Evolutionary conservation across 2,113 vertebrate species (phyloP).

Genomic region (Halichoerus grypus): DNA sequence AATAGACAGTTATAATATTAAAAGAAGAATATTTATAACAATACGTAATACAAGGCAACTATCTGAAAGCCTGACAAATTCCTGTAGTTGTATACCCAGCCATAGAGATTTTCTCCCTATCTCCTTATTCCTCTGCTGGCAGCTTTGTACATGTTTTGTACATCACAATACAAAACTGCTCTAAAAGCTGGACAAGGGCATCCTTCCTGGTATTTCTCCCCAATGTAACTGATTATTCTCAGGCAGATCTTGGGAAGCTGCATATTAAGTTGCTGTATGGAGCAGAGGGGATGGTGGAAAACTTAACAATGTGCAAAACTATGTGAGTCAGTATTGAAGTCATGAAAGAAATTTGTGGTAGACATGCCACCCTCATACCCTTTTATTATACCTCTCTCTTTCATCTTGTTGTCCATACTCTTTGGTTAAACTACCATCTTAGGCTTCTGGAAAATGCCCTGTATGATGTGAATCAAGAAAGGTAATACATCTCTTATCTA

Average conservation of each 20-base stretch:
- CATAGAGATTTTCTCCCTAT: not conserved
- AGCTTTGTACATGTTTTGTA: not conserved
- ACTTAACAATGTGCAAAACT: not conserved
- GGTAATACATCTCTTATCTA: not conserved
- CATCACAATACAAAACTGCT: slow-evolving; percentile 18
- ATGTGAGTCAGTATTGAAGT: not conserved
- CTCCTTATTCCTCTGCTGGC: not conserved
- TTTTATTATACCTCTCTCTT: not conserved
- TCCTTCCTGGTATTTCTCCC: not conserved
- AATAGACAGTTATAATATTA: slow-evolving; percentile 64
- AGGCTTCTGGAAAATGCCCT: not conserved
- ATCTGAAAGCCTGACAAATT: slow-evolving; percentile 54
- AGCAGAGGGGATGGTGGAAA: not conserved
- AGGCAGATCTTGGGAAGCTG: not conserved
- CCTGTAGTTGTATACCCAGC: not conserved
- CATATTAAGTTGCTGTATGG: not conserved
- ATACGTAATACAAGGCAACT: slow-evolving; percentile 42
- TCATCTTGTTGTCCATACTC: not conserved
- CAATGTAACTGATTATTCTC: not conserved
- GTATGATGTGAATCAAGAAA: not conserved
- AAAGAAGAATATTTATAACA: slow-evolving; percentile 67
- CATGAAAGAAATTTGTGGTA: not conserved
- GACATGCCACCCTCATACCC: accelerated
- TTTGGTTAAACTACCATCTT: not conserved
- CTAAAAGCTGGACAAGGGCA: not conserved